These are phyloP conservation scores for Drosophila lutescens DNA, from an alignment of 2,888 invertebrate genomes.

Conservation along the genomic window DNA sequence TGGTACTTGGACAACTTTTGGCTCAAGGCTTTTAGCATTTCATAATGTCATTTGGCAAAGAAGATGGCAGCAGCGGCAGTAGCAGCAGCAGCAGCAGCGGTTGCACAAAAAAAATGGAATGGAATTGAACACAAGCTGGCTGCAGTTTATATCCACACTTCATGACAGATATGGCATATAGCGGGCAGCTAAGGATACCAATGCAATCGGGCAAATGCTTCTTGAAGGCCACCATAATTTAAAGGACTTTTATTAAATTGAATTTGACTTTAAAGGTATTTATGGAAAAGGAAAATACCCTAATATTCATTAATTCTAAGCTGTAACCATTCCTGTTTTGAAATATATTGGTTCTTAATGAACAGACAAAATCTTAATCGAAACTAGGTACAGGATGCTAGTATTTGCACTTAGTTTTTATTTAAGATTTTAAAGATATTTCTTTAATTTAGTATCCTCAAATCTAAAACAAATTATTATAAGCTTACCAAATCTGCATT, in stretches of 20 bases:
- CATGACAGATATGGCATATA: constrained; percentile 36
- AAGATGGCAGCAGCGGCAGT: constrained; percentile 32
- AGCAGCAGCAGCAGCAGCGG: background rate
- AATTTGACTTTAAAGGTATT: too few species aligned
- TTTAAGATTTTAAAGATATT: too few species aligned
- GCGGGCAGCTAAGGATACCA: constrained; percentile 9
- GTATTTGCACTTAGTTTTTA: too few species aligned
- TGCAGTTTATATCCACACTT: constrained; percentile 43
- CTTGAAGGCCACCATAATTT: constrained; percentile 6
- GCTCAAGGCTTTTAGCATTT: constrained; percentile 57
- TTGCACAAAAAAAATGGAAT: constrained; percentile 13
- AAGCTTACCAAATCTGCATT: too few species aligned
- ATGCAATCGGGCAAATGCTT: background rate
- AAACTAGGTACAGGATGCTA: too few species aligned
- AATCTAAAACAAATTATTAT: too few species aligned
- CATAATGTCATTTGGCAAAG: constrained; percentile 48
- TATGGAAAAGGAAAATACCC: too few species aligned
- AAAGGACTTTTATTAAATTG: background rate
- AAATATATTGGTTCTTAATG: too few species aligned
- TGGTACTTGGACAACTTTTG: constrained; percentile 48
- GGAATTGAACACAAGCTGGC: constrained; percentile 35
- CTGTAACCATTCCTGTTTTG: too few species aligned
- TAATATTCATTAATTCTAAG: too few species aligned
- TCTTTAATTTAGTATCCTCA: too few species aligned
- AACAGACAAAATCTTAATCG: too few species aligned